A percentile compares a stretch with the other conserved stretches of the same genome.
These are phyloP conservation scores for Pipistrellus kuhlii DNA, from an alignment of 2,797 vertebrate species.

Conservation along the genomic window DNA sequence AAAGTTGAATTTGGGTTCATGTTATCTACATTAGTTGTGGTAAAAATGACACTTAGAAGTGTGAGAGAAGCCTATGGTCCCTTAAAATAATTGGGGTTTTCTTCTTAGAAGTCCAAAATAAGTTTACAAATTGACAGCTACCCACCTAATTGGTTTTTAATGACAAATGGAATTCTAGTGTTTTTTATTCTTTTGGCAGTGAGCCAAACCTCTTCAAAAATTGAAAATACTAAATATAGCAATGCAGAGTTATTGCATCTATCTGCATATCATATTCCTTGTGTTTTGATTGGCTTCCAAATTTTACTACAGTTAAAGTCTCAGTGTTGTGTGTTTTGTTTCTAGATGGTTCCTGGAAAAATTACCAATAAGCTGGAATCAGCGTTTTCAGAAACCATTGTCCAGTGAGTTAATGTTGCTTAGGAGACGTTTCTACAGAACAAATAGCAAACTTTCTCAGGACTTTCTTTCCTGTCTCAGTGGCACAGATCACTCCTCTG, in stretches of 20 bases:
- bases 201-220: constrained; percentile 49
- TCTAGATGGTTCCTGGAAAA: neutral
- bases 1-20: constrained; percentile 49
- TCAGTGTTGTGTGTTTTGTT: constrained; percentile 37
- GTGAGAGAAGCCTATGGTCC: constrained; percentile 24
- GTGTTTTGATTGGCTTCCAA: constrained; percentile 7
- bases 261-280: constrained; percentile 26
- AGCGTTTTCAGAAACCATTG: constrained; percentile 4
- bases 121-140: constrained; percentile 72
- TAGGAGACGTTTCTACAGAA: neutral
- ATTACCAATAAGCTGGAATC: neutral
- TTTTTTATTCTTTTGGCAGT: constrained; percentile 54
- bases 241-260: neutral
- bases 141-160: constrained; percentile 64
- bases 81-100: constrained; percentile 76
- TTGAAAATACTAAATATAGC: constrained; percentile 55
- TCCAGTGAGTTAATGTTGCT: neutral
- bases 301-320: neutral
- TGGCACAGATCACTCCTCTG: neutral
- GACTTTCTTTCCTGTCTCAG: neutral
- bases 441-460: neutral
- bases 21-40: constrained; percentile 52
- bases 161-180: constrained; percentile 54
- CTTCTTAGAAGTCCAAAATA: constrained; percentile 63
- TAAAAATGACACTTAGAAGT: constrained; percentile 60